Conservation (phyloP, 2,113 vertebrate genomes). For the Ia io region DNA sequence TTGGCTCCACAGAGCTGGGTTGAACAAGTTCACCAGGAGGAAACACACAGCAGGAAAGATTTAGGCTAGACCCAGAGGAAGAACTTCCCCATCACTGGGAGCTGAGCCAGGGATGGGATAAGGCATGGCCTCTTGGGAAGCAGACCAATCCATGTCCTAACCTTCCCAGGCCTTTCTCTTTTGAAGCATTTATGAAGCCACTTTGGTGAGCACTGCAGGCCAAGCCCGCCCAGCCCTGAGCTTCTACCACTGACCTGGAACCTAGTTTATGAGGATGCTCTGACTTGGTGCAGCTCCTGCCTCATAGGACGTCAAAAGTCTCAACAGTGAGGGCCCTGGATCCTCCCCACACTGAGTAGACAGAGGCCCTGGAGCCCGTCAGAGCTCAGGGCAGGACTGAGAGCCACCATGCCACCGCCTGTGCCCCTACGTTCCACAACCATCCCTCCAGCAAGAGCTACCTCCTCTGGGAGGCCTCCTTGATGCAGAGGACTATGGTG, state of each 20-base stretch:
- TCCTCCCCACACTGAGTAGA: not conserved
- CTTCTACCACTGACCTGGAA: not conserved
- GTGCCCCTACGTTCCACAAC: not conserved
- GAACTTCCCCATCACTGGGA: not conserved
- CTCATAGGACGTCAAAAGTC: not conserved
- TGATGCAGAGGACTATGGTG: not conserved
- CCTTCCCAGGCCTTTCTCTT: not conserved
- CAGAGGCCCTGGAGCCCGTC: not conserved
- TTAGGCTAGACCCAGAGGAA: constrained; percentile 39
- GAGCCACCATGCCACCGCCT: too few relatives aligned
- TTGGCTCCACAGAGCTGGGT: not conserved
- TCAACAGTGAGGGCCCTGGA: not conserved
- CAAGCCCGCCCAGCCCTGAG: not conserved
- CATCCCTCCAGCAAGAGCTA: not conserved
- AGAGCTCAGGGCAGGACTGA: not conserved
- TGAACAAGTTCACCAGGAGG: constrained; percentile 41
- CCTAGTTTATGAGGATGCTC: not conserved
- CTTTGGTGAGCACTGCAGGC: not conserved
- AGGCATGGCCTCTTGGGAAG: not conserved
- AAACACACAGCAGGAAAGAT: constrained; percentile 29
- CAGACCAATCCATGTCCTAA: not conserved
- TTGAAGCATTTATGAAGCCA: not conserved
- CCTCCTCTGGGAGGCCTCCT: not conserved
- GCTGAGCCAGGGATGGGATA: not conserved
- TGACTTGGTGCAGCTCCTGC: not conserved